These are phyloP conservation scores for Chloroceryle aenea DNA, from an alignment of 2,113 vertebrate species.

Conservation along the genomic window DNA sequence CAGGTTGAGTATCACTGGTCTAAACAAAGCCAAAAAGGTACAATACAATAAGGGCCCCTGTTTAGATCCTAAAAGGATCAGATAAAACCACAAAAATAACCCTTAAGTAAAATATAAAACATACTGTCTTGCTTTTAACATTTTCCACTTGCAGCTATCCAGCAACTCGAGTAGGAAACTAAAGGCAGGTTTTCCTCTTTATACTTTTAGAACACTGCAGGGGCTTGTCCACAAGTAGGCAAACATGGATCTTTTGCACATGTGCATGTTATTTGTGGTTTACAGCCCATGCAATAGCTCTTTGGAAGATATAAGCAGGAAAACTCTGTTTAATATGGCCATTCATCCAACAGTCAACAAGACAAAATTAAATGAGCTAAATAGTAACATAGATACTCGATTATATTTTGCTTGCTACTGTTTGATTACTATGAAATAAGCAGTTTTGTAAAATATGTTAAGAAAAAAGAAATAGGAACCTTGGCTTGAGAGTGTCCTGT, in stretches of 20 bases:
- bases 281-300: conserved; percentile 61
- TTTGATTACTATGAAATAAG: conserved; percentile 40
- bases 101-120: conserved; percentile 75
- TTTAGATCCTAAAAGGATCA: conserved; percentile 76
- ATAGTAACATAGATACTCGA: conserved; percentile 15
- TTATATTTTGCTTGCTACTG: conserved; percentile 61
- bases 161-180: conserved; percentile 62
- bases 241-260: not conserved
- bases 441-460: conserved; percentile 22
- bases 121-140: conserved; percentile 73
- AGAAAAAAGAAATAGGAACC: conserved; percentile 78
- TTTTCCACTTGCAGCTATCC: conserved; percentile 66
- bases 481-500: conserved; percentile 74
- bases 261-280: not conserved
- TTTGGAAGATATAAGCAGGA: conserved; percentile 70
- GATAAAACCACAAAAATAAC: conserved; percentile 77
- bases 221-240: conserved; percentile 33
- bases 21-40: conserved; percentile 81
- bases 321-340: conserved; percentile 50
- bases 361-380: conserved; percentile 63
- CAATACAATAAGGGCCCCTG: conserved; percentile 78
- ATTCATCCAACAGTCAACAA: conserved; percentile 59
- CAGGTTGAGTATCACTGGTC: conserved; percentile 80
- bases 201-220: conserved; percentile 70
- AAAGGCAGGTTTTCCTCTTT: conserved; percentile 73